A percentile compares a stretch with the other conserved stretches of the same genome.
Evolutionary conservation across 2,888 invertebrate species (phyloP).

Genomic region (Scaptomyza tumidula): DNA sequence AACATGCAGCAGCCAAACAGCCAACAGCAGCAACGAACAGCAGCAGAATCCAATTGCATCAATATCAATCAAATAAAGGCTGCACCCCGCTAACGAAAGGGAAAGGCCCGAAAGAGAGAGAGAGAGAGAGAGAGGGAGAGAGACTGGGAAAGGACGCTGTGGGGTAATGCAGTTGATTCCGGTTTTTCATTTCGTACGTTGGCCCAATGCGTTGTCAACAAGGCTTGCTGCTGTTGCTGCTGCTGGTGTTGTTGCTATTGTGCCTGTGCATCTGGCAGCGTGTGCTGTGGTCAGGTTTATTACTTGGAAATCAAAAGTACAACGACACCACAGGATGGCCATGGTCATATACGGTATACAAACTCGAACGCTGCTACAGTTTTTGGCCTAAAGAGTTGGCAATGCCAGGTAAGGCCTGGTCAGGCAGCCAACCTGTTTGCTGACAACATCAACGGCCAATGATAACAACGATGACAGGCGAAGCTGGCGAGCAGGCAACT

Average conservation of each 20-base stretch:
- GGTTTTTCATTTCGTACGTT: slow-evolving; percentile 67
- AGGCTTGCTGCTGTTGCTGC: slow-evolving; percentile 14
- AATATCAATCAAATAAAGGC: slow-evolving; percentile 38
- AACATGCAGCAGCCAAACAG: slow-evolving; percentile 8
- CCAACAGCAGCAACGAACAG: neutral
- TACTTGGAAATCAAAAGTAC: slow-evolving; percentile 75
- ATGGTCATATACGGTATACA: slow-evolving; percentile 6
- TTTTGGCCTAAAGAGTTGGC: slow-evolving; percentile 75
- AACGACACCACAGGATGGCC: slow-evolving; percentile 71
- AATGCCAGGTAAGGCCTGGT: slow-evolving; percentile 12
- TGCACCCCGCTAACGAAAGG: slow-evolving; percentile 55
- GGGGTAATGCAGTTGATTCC: slow-evolving; percentile 58
- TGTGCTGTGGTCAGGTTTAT: slow-evolving; percentile 58
- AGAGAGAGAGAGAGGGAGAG: neutral
- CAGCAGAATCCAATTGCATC: slow-evolving; percentile 42
- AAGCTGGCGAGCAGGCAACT: slow-evolving; percentile 8
- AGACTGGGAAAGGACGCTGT: slow-evolving; percentile 34
- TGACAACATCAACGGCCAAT: slow-evolving; percentile 39
- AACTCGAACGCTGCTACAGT: slow-evolving; percentile 59
- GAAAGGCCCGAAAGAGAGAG: slow-evolving; percentile 53
- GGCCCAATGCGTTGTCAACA: slow-evolving; percentile 62
- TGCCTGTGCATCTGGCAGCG: slow-evolving; percentile 19
- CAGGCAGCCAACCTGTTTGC: slow-evolving; percentile 38
- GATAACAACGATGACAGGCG: slow-evolving; percentile 48
- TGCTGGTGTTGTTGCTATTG: slow-evolving; percentile 13